These are phyloP conservation scores for Peromyscus polionotus DNA, from an alignment of 2,113 vertebrate genomes.

Conservation along the genomic window DNA sequence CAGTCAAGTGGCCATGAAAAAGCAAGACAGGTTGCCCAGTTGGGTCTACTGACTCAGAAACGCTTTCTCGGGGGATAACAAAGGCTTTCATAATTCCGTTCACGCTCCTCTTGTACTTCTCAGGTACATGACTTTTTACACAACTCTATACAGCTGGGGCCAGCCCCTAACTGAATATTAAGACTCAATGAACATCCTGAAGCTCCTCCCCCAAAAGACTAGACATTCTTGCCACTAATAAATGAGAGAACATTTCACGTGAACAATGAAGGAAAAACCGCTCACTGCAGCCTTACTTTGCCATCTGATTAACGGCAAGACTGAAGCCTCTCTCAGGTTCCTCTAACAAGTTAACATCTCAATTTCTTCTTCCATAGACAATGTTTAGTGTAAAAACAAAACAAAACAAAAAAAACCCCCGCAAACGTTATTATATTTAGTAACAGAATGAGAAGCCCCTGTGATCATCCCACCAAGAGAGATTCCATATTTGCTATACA, in stretches of 20 bases:
- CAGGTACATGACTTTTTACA: not conserved
- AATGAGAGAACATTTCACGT: not conserved
- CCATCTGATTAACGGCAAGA: slow-evolving; percentile 28
- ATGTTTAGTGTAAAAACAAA: slow-evolving; percentile 26
- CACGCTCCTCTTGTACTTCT: not conserved
- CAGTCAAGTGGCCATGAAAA: not conserved
- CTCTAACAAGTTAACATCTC: slow-evolving; percentile 5
- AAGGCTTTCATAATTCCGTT: not conserved
- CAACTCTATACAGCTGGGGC: not conserved
- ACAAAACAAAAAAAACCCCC: too few species aligned
- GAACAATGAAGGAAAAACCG: not conserved
- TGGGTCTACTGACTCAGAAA: not conserved
- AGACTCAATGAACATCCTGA: not conserved
- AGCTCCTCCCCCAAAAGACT: slow-evolving; percentile 5
- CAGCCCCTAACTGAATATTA: not conserved
- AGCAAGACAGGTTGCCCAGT: not conserved
- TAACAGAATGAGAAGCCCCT: not conserved
- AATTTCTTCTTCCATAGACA: not conserved
- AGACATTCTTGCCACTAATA: not conserved
- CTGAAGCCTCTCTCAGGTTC: not conserved
- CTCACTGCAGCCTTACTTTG: not conserved
- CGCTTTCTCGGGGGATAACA: not conserved
- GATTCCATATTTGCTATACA: not conserved
- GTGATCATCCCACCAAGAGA: not conserved
- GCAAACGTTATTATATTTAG: not conserved